Evolutionary conservation across 2,888 invertebrate species (phyloP).

Genomic region (Cepaea hortensis): DNA sequence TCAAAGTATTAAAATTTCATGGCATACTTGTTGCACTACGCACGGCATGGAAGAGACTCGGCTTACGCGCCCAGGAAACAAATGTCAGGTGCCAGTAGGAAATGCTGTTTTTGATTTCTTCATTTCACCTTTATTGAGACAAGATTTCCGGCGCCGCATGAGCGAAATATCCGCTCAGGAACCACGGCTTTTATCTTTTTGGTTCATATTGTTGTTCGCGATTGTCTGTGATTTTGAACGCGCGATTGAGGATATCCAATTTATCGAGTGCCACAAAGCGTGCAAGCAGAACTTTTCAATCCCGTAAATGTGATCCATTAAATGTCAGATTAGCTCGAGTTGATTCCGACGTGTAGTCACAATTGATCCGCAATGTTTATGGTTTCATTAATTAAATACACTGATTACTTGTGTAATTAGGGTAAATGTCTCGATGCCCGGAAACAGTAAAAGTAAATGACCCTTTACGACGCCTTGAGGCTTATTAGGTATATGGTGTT

Average conservation of each 20-base stretch:
- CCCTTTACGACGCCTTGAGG: no score
- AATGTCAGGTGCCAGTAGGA: constrained; percentile 7
- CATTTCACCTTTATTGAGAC: constrained; percentile 29
- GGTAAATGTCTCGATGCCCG: no score
- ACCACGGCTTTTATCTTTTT: constrained; percentile 14
- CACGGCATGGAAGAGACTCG: neutral
- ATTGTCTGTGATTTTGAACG: constrained; percentile 19
- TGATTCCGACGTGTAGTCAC: constrained; percentile 20
- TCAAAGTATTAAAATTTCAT: constrained; percentile 31
- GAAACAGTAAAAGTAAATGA: no score
- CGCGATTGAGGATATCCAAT: constrained; percentile 1
- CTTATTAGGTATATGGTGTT: no score
- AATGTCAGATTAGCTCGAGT: constrained; percentile 23
- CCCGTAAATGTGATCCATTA: constrained; percentile 14
- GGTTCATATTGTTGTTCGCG: neutral
- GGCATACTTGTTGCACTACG: constrained; percentile 21
- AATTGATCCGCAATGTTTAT: constrained; percentile 21
- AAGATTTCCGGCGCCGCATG: neutral
- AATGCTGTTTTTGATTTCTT: constrained; percentile 32
- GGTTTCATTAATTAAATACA: constrained; percentile 2
- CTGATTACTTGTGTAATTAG: neutral
- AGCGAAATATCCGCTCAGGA: constrained; percentile 4
- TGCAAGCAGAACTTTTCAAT: constrained; percentile 29
- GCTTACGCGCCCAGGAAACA: constrained; percentile 10
- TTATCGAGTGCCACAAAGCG: constrained; percentile 19